Evolutionary conservation across 2,797 vertebrate genomes (phyloP), one percentile per base, ranked within the genome.

Genomic region (Paratrypauchen microcephalus): DNA sequence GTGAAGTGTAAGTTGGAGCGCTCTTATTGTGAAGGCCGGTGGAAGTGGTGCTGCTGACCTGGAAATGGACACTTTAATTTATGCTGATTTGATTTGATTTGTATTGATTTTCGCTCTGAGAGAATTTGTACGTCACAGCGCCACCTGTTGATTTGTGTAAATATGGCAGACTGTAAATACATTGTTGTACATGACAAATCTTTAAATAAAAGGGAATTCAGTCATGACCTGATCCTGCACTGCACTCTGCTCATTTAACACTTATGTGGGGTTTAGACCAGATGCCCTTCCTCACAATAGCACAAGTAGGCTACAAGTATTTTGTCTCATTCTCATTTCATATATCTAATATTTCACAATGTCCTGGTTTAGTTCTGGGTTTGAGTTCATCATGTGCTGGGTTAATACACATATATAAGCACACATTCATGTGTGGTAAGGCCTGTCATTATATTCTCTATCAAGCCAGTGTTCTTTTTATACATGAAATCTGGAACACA

Each of bases 161-260:
- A 94, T 93, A 91, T 87, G 89, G 83, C 92, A 90, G 90, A 93
- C 85, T 95, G 92, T 95, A 94, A 92, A 95, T 94, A 94, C 88
- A 90, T 93, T 93, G 92, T 92, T 94, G 93, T 94, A 94, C 93
- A 94, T 94, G 91, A 93, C 93, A 92, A 91, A 90, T 87, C 87
- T 94, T 94, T 92, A 92, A 94, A 93, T 92, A 91, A 92, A 94
- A 91, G 88, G 80, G 84, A 88, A 91, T 92, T 91, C 85, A 86
- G 85, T 83, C 89, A 89, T 91, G 89, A 91, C 85, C 85, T 89
- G 87, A 88, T 24, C 24, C 41, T 24, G 54, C 7, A 12, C 11
- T 52, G 19, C 48, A 52, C n/a, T 52, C 16, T 52, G 19, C n/a
- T 45, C 41, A 45, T 45, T 45, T 41, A 41, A 41, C 39, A 13